Base-by-base conservation (phyloP, 2,797 vertebrate species). In the Cryptoblepharus egeriae region DNA sequence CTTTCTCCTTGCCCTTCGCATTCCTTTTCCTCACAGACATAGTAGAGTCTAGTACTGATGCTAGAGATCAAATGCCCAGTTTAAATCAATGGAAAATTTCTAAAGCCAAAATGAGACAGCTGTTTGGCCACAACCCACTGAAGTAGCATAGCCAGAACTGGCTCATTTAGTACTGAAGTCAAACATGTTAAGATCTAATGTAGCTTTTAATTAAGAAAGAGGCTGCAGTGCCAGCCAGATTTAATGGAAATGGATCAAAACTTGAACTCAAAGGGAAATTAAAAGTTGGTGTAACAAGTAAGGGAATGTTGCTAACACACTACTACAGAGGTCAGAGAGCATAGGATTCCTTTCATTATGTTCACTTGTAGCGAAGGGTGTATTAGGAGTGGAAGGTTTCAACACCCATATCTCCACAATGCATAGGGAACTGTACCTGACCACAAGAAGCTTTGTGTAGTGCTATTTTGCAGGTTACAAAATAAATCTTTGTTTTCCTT, bases 201-300 rank as follows among this genome's bases (percentile, higher is more conserved):
- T 30, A 77, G 26, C 11, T 87, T 90, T 75, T 83, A 67, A 86
- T 64, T 79, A 30, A 16, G 49, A 76, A 64, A 57, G 16, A 2
- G 20, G 49, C n/a, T 49, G 42, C 16, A 2, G 0, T 28, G 76
- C 75, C 68, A 77, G 60, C 37, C 60, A 71, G 67, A 80, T 85
- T 77, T 77, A 81, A 81, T 80, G n/a, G 67, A 80, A 85, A 30
- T 85, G 83, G 67, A 85, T 58, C 65, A 42, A 76, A 55, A 10
- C 30, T 28, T 16, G 60, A 87, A 20, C 15, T 55, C 20, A 85
- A 87, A 79, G 35, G 80, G 11, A 82, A 86, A 86, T 60, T 63
- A 11, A 82, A 74, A 65, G 60, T 73, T 9, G 7, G 5, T 0
- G 13, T 75, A 82, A 52, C 1, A 79, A 63, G 72, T 2, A 0